phyloP scores from a whole-genome alignment of 2,797 vertebrate species.

The Premnoplex brunnescens region DNA sequence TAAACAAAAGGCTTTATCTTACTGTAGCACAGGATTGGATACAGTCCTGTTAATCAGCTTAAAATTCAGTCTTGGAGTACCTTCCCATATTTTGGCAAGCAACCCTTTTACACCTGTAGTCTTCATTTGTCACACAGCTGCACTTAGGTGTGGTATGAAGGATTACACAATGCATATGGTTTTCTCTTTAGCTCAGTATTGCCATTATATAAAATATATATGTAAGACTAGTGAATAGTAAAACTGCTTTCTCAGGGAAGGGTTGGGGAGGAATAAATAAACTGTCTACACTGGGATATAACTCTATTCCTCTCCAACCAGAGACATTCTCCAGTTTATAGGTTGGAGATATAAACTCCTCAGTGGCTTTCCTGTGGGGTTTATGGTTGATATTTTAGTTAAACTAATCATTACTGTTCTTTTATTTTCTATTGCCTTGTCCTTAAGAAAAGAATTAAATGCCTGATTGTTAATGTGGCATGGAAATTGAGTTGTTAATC shows the following conservation, averaged over 20 bases:
- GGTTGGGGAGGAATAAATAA: background rate
- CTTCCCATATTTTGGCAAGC: background rate
- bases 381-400: slow-evolving; percentile 26
- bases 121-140: background rate
- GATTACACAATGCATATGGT: background rate
- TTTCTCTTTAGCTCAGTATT: background rate
- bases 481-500: slow-evolving; percentile 51
- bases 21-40: background rate
- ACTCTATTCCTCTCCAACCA: background rate
- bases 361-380: background rate
- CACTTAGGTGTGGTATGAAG: background rate
- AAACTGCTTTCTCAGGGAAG: background rate
- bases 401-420: slow-evolving; percentile 26
- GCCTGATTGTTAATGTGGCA: slow-evolving; percentile 5
- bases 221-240: background rate
- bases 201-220: background rate
- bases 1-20: background rate
- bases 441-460: slow-evolving; percentile 47
- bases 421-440: slow-evolving; percentile 31
- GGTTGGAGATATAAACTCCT: background rate
- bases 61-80: background rate
- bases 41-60: background rate
- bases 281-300: background rate
- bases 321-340: background rate
- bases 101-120: fast-evolving